Evolutionary conservation across 2,113 vertebrate genomes (phyloP).

Genomic region (Nicator chloris): DNA sequence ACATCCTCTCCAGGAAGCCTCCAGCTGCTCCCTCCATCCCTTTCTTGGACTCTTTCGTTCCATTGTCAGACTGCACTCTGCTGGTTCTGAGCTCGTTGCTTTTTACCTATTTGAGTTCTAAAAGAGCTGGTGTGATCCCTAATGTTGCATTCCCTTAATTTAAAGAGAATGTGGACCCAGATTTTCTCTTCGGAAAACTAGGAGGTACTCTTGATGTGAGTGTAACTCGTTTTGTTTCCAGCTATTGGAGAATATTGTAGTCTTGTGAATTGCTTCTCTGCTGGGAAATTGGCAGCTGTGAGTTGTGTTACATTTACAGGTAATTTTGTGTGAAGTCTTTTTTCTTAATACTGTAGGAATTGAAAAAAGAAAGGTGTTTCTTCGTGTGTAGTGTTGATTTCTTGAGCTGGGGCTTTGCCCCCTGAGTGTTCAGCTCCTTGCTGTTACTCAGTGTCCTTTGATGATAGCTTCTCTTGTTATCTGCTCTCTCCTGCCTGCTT

Average conservation of each 20-base stretch:
- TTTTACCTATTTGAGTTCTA: not conserved
- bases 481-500: not conserved
- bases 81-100: not conserved
- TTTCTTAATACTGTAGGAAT: not conserved
- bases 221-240: not conserved
- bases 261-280: not conserved
- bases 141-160: not conserved
- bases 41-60: not conserved
- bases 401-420: not conserved
- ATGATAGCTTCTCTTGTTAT: not conserved
- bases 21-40: not conserved
- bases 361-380: not conserved
- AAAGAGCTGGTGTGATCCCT: not conserved
- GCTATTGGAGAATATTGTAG: rapidly evolving
- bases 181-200: not conserved
- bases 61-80: not conserved
- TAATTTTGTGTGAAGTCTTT: not conserved
- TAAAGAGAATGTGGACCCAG: not conserved
- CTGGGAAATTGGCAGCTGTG: not conserved
- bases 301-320: not conserved
- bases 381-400: not conserved
- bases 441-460: not conserved
- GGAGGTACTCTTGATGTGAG: not conserved
- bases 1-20: not conserved
- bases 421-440: not conserved